Percentiles rank a stretch among this genome's conserved stretches.
These are phyloP conservation scores for Aplodontia rufa DNA, from an alignment of 2,113 vertebrate species.

Conservation along the genomic window DNA sequence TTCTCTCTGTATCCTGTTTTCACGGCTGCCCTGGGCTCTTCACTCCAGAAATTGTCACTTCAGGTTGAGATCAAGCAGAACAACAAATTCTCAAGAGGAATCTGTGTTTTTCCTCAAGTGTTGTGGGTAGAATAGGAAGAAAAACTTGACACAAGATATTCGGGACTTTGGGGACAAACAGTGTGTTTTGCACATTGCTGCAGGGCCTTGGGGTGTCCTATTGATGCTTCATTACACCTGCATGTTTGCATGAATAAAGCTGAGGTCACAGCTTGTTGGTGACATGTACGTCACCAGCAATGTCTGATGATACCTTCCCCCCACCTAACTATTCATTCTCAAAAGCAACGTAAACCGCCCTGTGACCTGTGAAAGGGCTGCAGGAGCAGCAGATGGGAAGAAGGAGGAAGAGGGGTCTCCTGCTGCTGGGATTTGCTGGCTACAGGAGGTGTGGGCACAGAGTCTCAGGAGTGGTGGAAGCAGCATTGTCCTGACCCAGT, in stretches of 20 bases:
- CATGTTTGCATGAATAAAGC: neutral
- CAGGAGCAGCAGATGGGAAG: neutral
- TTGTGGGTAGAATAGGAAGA: conserved; percentile 59
- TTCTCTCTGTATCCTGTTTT: neutral
- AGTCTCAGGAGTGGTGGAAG: neutral
- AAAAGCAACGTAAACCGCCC: neutral
- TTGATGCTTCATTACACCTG: neutral
- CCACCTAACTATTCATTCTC: neutral
- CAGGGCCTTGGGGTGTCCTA: neutral
- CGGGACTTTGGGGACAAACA: conserved; percentile 35
- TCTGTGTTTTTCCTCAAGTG: conserved; percentile 55
- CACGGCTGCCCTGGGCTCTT: neutral
- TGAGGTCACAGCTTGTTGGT: neutral
- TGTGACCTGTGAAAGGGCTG: neutral
- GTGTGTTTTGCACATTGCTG: neutral
- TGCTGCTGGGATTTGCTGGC: neutral
- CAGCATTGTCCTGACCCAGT: rapidly evolving
- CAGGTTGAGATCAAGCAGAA: conserved; percentile 56
- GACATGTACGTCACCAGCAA: neutral
- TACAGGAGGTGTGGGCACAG: neutral
- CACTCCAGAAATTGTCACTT: conserved; percentile 69
- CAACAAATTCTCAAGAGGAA: conserved; percentile 65
- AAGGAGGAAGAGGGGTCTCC: neutral
- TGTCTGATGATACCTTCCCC: neutral
- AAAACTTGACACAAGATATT: conserved; percentile 56